phyloP scores from a whole-genome alignment of 2,113 vertebrate genomes.

The Xyrauchen texanus region DNA sequence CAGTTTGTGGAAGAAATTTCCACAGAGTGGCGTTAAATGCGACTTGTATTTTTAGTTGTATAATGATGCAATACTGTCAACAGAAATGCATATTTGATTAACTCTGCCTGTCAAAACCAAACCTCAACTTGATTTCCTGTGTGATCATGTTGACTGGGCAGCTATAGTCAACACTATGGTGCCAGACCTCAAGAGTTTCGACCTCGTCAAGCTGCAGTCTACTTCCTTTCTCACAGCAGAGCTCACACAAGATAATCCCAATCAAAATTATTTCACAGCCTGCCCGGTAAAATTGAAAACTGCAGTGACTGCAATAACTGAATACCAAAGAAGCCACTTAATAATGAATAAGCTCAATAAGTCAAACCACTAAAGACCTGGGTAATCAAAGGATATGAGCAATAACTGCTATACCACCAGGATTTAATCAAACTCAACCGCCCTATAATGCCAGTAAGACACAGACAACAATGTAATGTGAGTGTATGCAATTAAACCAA shows the following conservation, averaged over 20 bases:
- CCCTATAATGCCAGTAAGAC: neutral
- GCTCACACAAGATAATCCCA: no score
- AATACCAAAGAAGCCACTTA: slow-evolving; percentile 1
- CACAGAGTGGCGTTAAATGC: no score
- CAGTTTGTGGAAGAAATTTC: no score
- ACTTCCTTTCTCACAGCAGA: no score
- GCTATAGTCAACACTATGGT: no score
- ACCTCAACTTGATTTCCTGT: no score
- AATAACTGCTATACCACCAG: slow-evolving; percentile 42
- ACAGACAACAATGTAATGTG: slow-evolving; percentile 33
- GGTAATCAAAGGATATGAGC: slow-evolving; percentile 52
- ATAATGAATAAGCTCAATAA: slow-evolving; percentile 37
- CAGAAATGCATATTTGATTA: neutral
- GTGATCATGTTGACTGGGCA: no score
- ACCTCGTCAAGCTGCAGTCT: no score
- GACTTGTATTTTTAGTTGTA: neutral
- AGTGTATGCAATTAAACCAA: slow-evolving; percentile 38
- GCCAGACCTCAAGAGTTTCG: no score
- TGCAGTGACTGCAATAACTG: slow-evolving; percentile 6
- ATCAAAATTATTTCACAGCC: neutral
- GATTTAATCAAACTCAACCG: neutral
- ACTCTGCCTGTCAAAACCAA: neutral
- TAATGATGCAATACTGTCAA: neutral
- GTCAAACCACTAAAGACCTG: slow-evolving; percentile 38
- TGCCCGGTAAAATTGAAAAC: neutral